Base-by-base conservation (phyloP, 1,140 invertebrate species). In the Eulimnadia texana region DNA sequence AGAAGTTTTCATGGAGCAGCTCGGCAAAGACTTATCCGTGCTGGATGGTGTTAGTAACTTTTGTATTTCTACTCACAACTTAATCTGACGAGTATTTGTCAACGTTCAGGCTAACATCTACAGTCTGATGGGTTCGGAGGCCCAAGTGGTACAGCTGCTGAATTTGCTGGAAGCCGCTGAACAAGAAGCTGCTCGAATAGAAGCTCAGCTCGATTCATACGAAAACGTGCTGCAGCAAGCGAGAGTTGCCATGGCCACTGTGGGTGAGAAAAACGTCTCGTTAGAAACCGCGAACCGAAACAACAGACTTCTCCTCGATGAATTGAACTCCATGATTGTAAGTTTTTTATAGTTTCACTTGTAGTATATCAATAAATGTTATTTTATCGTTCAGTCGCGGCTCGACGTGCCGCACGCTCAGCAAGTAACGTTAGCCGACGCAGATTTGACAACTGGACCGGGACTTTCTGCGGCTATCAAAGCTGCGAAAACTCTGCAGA, bases 191-290 rank as follows among this genome's bases (percentile, higher is more conserved):
- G 82, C 85, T 66, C 77, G 79, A 63, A 81, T 91, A 19, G 88
- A 92, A 76, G 73, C 72, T 22, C 79, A 84, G 61, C 71, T 91
- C 50, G 81, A 85, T 68, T 74, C 74, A 47, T 90, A 90, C 71
- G 86, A 90, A 71, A 84, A 88, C 67, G 82, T 88, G 25, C 73
- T 91, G 20, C 81, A 84, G 62, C 83, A 88, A 71, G 86, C 91
- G 3, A 78, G 85, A 65, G 86, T 89, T 71, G 86, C 85, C 13
- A 89, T 92, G 78, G 83, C 87, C 65, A 86, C 90, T 68, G 92
- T 95, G 76, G 90, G 90, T 65, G 87, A 93, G 67, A 94, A 94
- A 71, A 94, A 93, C 78, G 81, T 84, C 3, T 81, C 88, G 66
- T 89, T 93, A 68, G 85, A 90, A 71, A 84, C 88, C 2, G 84